Evolutionary conservation across 1,140 invertebrate species (phyloP).

Genomic region (Penaeus chinensis): DNA sequence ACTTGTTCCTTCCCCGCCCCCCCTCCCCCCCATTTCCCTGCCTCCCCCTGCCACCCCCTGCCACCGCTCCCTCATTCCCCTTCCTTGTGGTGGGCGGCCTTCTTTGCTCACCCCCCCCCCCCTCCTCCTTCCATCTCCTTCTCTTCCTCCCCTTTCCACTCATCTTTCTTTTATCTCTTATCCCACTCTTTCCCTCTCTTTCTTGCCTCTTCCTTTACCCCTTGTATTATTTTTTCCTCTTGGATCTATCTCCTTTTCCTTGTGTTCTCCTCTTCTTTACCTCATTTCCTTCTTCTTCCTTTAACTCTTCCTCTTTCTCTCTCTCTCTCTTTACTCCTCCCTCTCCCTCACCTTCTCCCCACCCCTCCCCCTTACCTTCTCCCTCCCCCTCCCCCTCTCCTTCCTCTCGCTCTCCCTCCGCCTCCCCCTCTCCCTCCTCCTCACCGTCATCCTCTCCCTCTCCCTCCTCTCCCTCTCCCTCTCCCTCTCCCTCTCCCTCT

Average conservation of each 20-base stretch:
- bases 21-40: neutral
- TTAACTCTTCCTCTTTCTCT: neutral
- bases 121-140: neutral
- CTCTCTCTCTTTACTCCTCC: neutral
- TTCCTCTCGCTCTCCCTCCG: too few relatives aligned
- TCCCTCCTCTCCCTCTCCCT: neutral
- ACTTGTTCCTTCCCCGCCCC: neutral
- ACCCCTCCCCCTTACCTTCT: neutral
- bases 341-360: neutral
- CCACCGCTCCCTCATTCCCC: neutral
- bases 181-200: conserved; percentile 3
- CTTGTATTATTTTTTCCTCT: too few relatives aligned
- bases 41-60: neutral
- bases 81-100: neutral
- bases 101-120: neutral
- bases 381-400: neutral
- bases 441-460: neutral
- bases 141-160: neutral
- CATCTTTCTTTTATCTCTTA: neutral
- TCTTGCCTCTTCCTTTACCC: neutral
- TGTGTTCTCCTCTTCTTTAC: neutral
- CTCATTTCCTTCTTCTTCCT: too few relatives aligned
- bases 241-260: neutral
- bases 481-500: neutral
- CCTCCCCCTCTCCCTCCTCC: neutral